Conservation (phyloP, 1,140 invertebrate species). For the Pachyrhynchus sulphureomaculatus region DNA sequence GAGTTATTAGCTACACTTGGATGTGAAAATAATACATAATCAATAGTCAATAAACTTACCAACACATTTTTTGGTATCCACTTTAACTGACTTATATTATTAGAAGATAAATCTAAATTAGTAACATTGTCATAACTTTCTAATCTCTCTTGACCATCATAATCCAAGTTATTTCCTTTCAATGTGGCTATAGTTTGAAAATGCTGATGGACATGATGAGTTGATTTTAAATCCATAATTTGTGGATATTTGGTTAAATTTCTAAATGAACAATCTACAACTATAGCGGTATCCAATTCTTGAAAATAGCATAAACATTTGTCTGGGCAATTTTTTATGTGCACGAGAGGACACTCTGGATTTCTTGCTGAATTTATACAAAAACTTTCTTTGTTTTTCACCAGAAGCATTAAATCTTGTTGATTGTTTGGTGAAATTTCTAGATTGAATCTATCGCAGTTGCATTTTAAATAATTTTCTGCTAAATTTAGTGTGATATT, state of each 20-base stretch:
- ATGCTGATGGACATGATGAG: background rate
- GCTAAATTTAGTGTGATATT: conserved; percentile 9
- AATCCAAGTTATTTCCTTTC: conserved; percentile 14
- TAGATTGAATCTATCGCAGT: conserved; percentile 2
- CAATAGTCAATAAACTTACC: conserved; percentile 34
- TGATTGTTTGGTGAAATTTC: background rate
- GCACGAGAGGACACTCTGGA: background rate
- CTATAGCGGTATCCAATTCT: conserved; percentile 13
- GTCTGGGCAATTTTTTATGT: conserved; percentile 24
- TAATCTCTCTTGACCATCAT: background rate
- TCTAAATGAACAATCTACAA: conserved; percentile 26
- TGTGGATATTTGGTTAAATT: conserved; percentile 12
- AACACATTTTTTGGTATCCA: conserved; percentile 35
- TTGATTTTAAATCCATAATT: background rate
- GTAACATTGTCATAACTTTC: conserved; percentile 29
- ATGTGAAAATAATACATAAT: too few relatives aligned
- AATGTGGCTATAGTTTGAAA: background rate
- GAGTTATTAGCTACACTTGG: too few relatives aligned
- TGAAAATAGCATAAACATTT: conserved; percentile 22
- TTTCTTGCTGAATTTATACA: background rate
- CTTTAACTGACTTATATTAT: conserved; percentile 24
- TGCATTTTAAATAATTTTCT: conserved; percentile 8
- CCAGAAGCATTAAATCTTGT: background rate
- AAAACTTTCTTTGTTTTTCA: conserved; percentile 9
- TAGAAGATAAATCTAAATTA: conserved; percentile 34